These are phyloP conservation scores for Fragum whitleyi DNA, from an alignment of 2,888 invertebrate genomes.

Conservation along the genomic window DNA sequence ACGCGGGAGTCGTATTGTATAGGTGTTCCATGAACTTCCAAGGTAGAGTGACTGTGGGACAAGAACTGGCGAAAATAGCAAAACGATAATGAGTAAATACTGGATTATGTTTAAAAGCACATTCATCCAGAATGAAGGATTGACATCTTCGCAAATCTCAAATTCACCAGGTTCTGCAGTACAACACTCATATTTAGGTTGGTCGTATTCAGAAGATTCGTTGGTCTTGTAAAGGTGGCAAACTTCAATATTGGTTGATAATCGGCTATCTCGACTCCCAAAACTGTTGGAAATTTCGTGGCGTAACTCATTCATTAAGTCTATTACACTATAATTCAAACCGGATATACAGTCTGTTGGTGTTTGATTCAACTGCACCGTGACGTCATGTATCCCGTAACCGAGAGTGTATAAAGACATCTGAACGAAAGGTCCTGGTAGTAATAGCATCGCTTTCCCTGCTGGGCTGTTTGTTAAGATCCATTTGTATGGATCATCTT, in stretches of 20 bases:
- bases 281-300: conserved; percentile 41
- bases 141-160: conserved; percentile 29
- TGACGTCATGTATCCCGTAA: conserved; percentile 25
- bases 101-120: conserved; percentile 33
- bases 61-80: conserved; percentile 41
- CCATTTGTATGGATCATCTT: conserved; percentile 32
- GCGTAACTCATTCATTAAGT: conserved; percentile 9
- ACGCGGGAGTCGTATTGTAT: conserved; percentile 16
- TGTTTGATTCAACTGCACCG: conserved; percentile 32
- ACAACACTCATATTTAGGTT: conserved; percentile 41
- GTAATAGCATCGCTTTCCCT: conserved; percentile 41
- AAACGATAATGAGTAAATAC: conserved; percentile 29
- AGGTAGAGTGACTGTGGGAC: conserved; percentile 24
- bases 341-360: conserved; percentile 37
- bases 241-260: not conserved
- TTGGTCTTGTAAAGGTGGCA: not conserved
- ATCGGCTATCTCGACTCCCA: not conserved
- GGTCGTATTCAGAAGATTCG: not conserved
- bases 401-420: conserved; percentile 56
- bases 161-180: not conserved
- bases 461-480: conserved; percentile 34
- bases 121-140: conserved; percentile 27
- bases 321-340: no score
- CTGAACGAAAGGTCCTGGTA: conserved; percentile 42
- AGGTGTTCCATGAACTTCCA: not conserved